Evolutionary conservation across 2,797 vertebrate species (phyloP).

Genomic region (Ptychobarbus kaznakovi): DNA sequence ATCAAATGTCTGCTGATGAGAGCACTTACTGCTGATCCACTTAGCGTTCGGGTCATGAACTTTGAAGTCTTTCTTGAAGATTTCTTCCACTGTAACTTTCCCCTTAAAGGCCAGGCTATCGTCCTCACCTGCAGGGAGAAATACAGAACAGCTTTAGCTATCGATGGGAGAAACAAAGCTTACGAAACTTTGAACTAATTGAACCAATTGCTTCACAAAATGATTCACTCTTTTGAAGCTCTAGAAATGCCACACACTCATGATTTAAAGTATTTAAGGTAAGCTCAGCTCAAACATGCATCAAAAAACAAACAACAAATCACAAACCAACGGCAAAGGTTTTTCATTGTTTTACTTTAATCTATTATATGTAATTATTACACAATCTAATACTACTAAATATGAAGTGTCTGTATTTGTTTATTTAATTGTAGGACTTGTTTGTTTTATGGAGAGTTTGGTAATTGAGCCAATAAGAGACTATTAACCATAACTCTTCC

Average conservation of each 20-base stretch:
- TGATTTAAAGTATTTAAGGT: too few relatives aligned
- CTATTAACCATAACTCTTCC: not conserved
- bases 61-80: conserved; percentile 89
- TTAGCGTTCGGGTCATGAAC: conserved; percentile 92
- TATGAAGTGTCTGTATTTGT: not conserved
- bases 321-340: too few relatives aligned
- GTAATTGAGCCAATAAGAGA: not conserved
- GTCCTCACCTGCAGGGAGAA: conserved; percentile 84
- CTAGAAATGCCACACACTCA: not conserved
- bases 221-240: not conserved
- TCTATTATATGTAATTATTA: too few relatives aligned
- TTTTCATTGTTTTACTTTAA: too few relatives aligned
- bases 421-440: not conserved
- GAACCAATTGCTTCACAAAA: not conserved
- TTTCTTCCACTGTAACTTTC: conserved; percentile 90
- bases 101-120: conserved; percentile 91
- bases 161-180: not conserved
- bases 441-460: not conserved
- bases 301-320: too few relatives aligned
- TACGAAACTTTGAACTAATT: not conserved
- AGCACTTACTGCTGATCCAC: conserved; percentile 92
- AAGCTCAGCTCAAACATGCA: too few relatives aligned
- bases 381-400: not conserved
- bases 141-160: conserved; percentile 15
- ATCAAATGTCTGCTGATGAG: conserved; percentile 23